Conservation (phyloP, 1,140 invertebrate species). For the Dendroctonus valens region DNA sequence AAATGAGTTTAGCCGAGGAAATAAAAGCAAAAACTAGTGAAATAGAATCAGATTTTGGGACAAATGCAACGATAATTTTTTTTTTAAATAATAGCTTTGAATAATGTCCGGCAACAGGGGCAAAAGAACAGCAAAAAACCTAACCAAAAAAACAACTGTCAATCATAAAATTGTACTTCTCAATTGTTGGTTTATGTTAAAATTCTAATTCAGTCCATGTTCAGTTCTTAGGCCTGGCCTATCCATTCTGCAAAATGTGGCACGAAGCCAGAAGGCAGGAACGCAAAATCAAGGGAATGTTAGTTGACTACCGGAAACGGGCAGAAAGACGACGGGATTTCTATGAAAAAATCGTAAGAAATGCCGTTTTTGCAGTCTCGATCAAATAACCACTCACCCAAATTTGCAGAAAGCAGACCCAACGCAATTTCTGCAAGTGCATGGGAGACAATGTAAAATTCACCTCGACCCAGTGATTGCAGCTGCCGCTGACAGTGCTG, state of each 20-base stretch:
- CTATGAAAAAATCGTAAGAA: slow-evolving; percentile 96
- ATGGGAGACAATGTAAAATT: slow-evolving; percentile 93
- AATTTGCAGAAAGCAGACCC: slow-evolving; percentile 88
- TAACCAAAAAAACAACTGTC: no score
- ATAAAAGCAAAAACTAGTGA: no score
- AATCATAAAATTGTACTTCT: no score
- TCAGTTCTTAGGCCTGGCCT: no score
- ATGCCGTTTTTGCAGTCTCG: slow-evolving; percentile 8
- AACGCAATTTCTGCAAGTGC: slow-evolving; percentile 94
- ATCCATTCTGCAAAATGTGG: slow-evolving; percentile 73
- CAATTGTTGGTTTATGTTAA: no score
- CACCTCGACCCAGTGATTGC: slow-evolving; percentile 92
- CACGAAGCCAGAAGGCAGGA: slow-evolving; percentile 98
- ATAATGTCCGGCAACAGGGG: no score
- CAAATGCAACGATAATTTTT: no score
- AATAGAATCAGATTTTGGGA: no score
- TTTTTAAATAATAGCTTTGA: no score
- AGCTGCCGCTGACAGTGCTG: slow-evolving; percentile 89
- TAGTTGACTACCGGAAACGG: slow-evolving; percentile 94
- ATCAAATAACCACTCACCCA: slow-evolving; percentile 27
- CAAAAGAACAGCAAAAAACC: no score
- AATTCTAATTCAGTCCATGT: no score
- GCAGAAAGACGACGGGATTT: slow-evolving; percentile 95
- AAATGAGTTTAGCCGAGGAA: no score
- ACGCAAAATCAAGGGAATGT: slow-evolving; percentile 89